A percentile compares a stretch with the other conserved stretches of the same genome.
phyloP scores from a whole-genome alignment of 2,888 invertebrate species.

The Galeruca laticollis region DNA sequence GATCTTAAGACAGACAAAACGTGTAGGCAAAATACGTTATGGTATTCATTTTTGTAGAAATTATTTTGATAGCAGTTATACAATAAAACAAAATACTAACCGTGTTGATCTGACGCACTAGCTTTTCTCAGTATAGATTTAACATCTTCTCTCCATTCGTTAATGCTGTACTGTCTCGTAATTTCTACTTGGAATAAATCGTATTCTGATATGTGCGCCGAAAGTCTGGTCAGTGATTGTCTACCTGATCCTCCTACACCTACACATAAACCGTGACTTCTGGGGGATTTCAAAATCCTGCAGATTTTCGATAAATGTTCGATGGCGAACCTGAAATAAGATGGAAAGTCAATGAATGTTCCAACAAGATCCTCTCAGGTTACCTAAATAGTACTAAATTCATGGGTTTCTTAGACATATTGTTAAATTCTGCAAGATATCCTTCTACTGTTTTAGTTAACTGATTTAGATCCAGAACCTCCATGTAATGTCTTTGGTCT shows the following conservation, averaged over 20 bases:
- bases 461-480: slow-evolving; percentile 86
- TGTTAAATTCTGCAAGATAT: slow-evolving; percentile 91
- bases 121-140: slow-evolving; percentile 83
- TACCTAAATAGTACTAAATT: slow-evolving; percentile 90
- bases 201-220: slow-evolving; percentile 94
- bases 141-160: slow-evolving; percentile 93
- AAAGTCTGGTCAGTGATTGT: slow-evolving; percentile 89
- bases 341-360: too few species aligned
- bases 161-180: slow-evolving; percentile 83
- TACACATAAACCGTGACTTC: slow-evolving; percentile 83
- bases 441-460: slow-evolving; percentile 87
- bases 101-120: slow-evolving; percentile 86
- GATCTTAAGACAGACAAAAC: too few species aligned
- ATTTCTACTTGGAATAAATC: slow-evolving; percentile 94
- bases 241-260: slow-evolving; percentile 95
- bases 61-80: too few species aligned
- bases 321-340: slow-evolving; percentile 82
- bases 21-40: too few species aligned
- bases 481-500: slow-evolving; percentile 88
- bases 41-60: too few species aligned
- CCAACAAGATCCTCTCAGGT: background rate
- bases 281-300: slow-evolving; percentile 91
- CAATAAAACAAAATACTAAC: slow-evolving; percentile 6
- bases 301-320: slow-evolving; percentile 94
- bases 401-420: slow-evolving; percentile 97